Evolutionary conservation across 2,888 invertebrate genomes (phyloP).

Genomic region (Dicycla oo): DNA sequence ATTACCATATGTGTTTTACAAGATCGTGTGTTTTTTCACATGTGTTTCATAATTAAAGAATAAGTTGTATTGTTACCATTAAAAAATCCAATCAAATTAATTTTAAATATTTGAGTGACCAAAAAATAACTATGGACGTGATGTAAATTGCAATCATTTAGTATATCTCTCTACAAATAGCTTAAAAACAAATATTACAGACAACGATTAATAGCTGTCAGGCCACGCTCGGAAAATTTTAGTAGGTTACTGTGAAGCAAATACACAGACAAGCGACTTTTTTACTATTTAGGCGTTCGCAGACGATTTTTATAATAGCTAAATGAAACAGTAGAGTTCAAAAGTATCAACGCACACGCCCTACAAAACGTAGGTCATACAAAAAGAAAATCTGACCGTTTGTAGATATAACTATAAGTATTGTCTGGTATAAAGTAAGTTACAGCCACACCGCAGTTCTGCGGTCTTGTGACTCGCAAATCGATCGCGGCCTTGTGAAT

Average conservation of each 20-base stretch:
- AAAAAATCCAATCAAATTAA: no score
- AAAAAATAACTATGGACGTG: background rate
- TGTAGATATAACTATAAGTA: no score
- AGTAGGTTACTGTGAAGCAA: background rate
- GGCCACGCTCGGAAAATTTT: background rate
- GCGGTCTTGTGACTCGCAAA: background rate
- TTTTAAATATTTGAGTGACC: background rate
- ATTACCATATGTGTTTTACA: background rate
- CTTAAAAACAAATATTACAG: background rate
- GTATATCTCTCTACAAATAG: background rate
- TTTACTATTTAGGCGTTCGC: no score
- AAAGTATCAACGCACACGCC: no score
- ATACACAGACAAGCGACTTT: background rate
- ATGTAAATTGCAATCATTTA: background rate
- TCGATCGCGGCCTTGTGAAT: conserved; percentile 21
- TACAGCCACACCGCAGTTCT: no score
- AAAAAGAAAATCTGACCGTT: no score
- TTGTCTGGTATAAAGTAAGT: no score
- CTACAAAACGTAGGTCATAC: no score
- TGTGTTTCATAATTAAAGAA: background rate
- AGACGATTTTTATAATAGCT: no score
- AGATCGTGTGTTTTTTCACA: no score
- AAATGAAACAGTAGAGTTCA: no score
- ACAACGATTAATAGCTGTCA: background rate
- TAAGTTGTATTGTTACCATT: background rate